Base-by-base conservation (phyloP, 2,113 vertebrate species). In the Platycercus adscitus region DNA sequence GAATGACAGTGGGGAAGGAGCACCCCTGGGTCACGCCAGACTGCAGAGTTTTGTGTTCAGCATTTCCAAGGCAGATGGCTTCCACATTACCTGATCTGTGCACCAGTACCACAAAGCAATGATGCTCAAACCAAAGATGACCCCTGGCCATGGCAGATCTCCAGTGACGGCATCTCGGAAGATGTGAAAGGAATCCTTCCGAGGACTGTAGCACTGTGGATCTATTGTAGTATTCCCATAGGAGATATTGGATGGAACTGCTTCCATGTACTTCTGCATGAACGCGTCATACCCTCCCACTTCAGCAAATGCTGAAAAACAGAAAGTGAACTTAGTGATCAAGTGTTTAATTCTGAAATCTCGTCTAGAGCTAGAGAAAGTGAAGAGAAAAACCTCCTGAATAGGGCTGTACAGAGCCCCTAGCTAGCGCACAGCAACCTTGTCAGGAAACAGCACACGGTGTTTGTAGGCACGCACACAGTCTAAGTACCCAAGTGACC, bases 61-160 rank as follows among this genome's bases (percentile, higher is more conserved):
- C 39, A 44, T 33, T 58, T 52, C 29, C 50, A 41, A 49, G 44
- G 39, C 21, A 6, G 3, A 9, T 6, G 29, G 58, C 20, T 8
- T 35, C 71, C 56, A 35, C 72, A 0, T 87, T 98, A 99, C 99
- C 99, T 99, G 99, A 68, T 99, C 99, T 0, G 99, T 99, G 97
- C 99, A 99, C 99, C 99, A 99, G 95, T 99, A 99, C 99, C 99
- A 99, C 75, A 97, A 21, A 41, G 98, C 98, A 26, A 99, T 50
- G 93, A 99, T 98, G 84, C 97, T 97, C 49, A 99, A 76, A 47
- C 99, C 99, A 26, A 99, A 99, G 84, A 98, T 10, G 3, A 99
- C 87, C 15, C 99, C 99, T 0, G 99, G 99, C 99, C 99, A 99
- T 0, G 99, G 99, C 85, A 99, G 9, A 86, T 99, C 99, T 18